Evolutionary conservation across 2,888 invertebrate species (phyloP).

Genomic region (Laothoe populi): DNA sequence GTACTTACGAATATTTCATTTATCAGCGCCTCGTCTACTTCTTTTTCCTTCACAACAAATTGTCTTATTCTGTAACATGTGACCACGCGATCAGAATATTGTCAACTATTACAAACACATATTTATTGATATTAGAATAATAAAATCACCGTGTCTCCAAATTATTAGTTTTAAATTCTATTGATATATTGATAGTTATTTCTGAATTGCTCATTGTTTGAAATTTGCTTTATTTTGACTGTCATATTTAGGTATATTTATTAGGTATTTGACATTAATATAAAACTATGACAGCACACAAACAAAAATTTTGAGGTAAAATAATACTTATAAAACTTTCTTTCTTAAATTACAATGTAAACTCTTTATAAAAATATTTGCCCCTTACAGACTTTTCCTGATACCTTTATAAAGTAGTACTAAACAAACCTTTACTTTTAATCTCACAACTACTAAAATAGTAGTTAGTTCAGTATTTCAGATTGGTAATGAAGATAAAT

Average conservation of each 20-base stretch:
- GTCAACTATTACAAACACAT: background rate
- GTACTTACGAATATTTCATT: slow-evolving; percentile 56
- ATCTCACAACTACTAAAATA: no score
- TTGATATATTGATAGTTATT: slow-evolving; percentile 50
- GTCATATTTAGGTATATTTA: slow-evolving; percentile 13
- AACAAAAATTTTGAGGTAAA: no score
- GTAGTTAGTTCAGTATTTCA: no score
- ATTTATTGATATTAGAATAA: background rate
- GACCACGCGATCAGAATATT: slow-evolving; percentile 27
- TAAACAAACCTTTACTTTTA: no score
- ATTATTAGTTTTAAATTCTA: slow-evolving; percentile 42
- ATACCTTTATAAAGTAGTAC: no score
- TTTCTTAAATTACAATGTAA: no score
- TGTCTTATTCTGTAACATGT: slow-evolving; percentile 60
- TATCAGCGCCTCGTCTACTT: slow-evolving; percentile 36
- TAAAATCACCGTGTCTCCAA: slow-evolving; percentile 40
- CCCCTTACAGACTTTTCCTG: no score
- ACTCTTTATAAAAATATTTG: no score
- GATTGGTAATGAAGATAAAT: no score
- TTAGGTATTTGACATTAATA: background rate
- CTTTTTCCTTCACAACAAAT: slow-evolving; percentile 52
- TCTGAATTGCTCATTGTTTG: slow-evolving; percentile 44
- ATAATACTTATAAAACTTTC: no score
- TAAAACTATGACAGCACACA: background rate
- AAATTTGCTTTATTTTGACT: slow-evolving; percentile 1